A percentile compares a stretch with the other conserved stretches of the same genome.
Evolutionary conservation across 1,140 invertebrate genomes (phyloP).

Genomic region (Lethocerus indicus): DNA sequence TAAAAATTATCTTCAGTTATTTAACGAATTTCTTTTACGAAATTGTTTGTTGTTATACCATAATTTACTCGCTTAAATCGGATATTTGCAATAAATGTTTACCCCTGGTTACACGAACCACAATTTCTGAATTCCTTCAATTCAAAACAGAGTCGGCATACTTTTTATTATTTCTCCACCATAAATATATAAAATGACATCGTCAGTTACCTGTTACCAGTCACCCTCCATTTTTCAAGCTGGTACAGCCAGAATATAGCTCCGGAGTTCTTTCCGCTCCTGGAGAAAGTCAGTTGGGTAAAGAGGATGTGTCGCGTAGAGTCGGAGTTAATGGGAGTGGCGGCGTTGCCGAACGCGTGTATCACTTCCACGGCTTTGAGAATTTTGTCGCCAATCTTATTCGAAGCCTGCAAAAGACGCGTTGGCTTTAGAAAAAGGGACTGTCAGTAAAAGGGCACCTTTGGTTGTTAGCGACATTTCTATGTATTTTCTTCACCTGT

Average conservation of each 20-base stretch:
- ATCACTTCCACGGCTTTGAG: constrained; percentile 54
- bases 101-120: too few species aligned
- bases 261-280: constrained; percentile 65
- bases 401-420: constrained; percentile 24
- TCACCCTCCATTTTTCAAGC: constrained; percentile 75
- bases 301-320: constrained; percentile 72
- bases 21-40: too few species aligned
- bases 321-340: constrained; percentile 68
- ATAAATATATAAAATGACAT: not conserved
- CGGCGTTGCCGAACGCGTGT: constrained; percentile 66
- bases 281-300: constrained; percentile 68
- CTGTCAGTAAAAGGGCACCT: too few species aligned
- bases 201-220: constrained; percentile 43
- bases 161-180: too few species aligned
- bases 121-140: too few species aligned
- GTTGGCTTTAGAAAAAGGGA: not conserved
- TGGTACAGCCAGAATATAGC: constrained; percentile 73
- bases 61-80: too few species aligned
- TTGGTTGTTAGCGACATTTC: not conserved
- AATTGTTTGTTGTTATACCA: too few species aligned
- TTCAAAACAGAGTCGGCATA: too few species aligned
- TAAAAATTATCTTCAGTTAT: too few species aligned
- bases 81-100: too few species aligned
- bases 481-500: constrained; percentile 17
- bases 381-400: constrained; percentile 46